Evolutionary conservation across 1,140 invertebrate genomes (phyloP).

Genomic region (Eupristina koningsbergeri): DNA sequence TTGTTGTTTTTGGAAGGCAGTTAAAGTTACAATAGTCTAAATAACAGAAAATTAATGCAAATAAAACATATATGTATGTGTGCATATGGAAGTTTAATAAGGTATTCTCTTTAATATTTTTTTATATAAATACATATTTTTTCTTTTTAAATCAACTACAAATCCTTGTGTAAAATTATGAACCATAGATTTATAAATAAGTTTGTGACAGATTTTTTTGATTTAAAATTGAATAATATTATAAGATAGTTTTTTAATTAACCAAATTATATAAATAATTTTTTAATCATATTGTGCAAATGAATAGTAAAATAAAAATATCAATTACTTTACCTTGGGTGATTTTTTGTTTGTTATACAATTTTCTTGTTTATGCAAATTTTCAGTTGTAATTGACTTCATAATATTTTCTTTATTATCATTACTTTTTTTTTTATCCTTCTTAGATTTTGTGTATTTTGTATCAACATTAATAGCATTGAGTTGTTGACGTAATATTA

Average conservation of each 20-base stretch:
- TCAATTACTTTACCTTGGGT: conserved; percentile 35
- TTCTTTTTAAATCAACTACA: too few species aligned
- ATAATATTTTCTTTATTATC: conserved; percentile 68
- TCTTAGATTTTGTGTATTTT: conserved; percentile 64
- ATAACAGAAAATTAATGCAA: conserved; percentile 2
- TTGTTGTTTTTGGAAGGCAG: conserved; percentile 24
- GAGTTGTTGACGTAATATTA: conserved; percentile 54
- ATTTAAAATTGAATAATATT: too few species aligned
- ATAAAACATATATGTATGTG: not conserved
- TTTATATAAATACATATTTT: too few species aligned
- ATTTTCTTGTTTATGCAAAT: conserved; percentile 53
- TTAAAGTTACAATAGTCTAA: not conserved
- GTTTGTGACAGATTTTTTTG: too few species aligned
- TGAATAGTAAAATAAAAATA: not conserved
- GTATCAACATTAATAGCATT: conserved; percentile 53
- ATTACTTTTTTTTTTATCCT: conserved; percentile 65
- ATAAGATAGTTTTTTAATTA: too few species aligned
- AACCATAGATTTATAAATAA: too few species aligned
- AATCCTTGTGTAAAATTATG: too few species aligned
- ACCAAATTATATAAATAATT: too few species aligned
- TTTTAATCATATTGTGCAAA: too few species aligned
- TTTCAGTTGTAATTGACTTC: conserved; percentile 58
- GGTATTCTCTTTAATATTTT: too few species aligned
- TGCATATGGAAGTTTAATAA: not conserved
- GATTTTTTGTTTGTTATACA: conserved; percentile 49